Evolutionary conservation across 1,140 invertebrate genomes (phyloP).

Genomic region (Cardiocondyla obscurior): DNA sequence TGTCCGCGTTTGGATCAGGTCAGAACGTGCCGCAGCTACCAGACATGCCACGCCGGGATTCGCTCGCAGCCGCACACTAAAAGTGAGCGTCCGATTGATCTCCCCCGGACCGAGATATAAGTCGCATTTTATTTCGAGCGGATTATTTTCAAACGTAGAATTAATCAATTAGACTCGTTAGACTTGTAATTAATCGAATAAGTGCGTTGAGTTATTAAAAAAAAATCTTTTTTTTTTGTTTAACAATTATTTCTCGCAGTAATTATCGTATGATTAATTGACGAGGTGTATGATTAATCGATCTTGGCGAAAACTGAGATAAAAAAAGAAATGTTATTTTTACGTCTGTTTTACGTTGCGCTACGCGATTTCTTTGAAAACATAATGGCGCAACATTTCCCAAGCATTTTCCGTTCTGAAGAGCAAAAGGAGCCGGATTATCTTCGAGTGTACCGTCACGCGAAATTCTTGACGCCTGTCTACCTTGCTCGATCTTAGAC

Average conservation of each 20-base stretch:
- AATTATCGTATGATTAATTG: not conserved
- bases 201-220: too few relatives aligned
- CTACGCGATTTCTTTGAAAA: not conserved
- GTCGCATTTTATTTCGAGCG: conserved; percentile 3
- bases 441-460: not conserved
- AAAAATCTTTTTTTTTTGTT: not conserved
- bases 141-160: not conserved
- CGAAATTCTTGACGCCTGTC: conserved; percentile 39
- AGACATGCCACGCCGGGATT: conserved; percentile 86
- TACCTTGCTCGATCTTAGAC: conserved; percentile 22
- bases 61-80: conserved; percentile 74
- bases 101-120: not conserved
- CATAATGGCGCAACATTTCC: not conserved
- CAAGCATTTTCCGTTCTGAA: not conserved
- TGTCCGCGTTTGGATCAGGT: conserved; percentile 90
- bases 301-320: not conserved
- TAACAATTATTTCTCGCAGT: not conserved
- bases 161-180: not conserved
- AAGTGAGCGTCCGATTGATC: conserved; percentile 46
- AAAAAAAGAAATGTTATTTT: not conserved
- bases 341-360: not conserved
- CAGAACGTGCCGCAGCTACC: conserved; percentile 89
- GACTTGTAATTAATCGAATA: not conserved
- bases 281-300: not conserved
- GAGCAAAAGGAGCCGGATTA: not conserved